Base-by-base conservation (phyloP, 1,140 invertebrate species). In the Drosophila fuyamai region DNA sequence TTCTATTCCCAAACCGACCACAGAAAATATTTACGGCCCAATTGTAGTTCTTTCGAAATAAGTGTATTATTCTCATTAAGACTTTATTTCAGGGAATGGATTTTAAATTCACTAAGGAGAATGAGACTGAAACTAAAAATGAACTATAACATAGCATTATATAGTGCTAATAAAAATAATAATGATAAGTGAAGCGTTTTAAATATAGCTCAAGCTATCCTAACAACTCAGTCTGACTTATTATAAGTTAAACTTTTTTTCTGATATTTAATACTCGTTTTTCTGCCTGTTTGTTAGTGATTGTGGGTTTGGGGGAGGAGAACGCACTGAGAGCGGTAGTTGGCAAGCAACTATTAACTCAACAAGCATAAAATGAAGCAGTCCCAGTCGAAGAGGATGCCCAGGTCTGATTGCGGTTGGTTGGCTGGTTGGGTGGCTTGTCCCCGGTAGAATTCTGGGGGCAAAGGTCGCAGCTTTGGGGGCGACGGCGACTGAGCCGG, bases 291-390 rank as follows among this genome's bases (percentile, higher is more conserved):
- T 47, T 18, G 13, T 13, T 32, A 35, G 29, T 27, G 5, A 16
- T 36, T 5, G 35, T 16, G 27, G 12, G 12, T 14, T 38, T 14
- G 14, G 18, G 55, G 55, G 41, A 46, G 60, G 16, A 53, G 80
- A 50, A 59, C 73, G 78, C 75, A 81, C 56, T 55, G 54, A 68
- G 35, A 46, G 38, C 65, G 53, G 54, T 56, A 67, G 79, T 75
- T 77, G 83, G 70, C 60, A 67, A 66, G 57, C 84, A 84, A 89
- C 84, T 89, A 89, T 89, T 89, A 89, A 89, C 84, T 89, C 77
- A 84, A 89, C 84, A 89, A 89, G 84, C 84, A 89, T 89, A 89
- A 89, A 89, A 89, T 84, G 80, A 89, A 89, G 85, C 77, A 66
- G 55, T 76, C 76, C 55, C 44, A 67, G 50, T 41, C 16, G 8